These are phyloP conservation scores for Aurelia sp. DNA, from an alignment of 30 jellyfish, hydroid and myxozoan species.

Conservation along the genomic window DNA sequence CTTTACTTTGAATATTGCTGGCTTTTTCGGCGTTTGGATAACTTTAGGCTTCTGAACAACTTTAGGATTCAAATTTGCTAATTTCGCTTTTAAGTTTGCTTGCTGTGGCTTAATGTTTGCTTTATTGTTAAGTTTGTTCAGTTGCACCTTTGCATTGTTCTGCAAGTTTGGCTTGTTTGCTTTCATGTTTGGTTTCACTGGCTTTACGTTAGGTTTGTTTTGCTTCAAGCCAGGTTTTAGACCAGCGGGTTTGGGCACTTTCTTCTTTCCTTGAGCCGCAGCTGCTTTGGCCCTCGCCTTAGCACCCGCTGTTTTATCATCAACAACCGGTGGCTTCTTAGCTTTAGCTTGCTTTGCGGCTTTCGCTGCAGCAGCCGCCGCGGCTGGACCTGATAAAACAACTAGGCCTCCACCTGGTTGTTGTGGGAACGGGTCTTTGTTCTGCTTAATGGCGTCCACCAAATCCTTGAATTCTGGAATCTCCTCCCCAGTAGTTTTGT, in stretches of 20 bases:
- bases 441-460: slow-evolving; percentile 52
- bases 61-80: too few species aligned
- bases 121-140: not conserved
- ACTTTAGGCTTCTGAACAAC: too few species aligned
- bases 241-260: not conserved
- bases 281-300: slow-evolving; percentile 2
- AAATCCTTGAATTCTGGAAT: slow-evolving; percentile 58
- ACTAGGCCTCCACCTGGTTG: slow-evolving; percentile 43
- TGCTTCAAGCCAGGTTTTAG: slow-evolving; percentile 6
- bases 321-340: not conserved
- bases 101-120: slow-evolving; percentile 7
- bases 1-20: too few species aligned
- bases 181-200: not conserved
- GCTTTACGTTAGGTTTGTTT: not conserved
- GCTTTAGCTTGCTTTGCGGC: not conserved
- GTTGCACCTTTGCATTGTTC: not conserved
- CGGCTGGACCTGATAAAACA: slow-evolving; percentile 24
- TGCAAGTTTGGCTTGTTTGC: not conserved
- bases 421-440: slow-evolving; percentile 55
- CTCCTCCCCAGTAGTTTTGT: slow-evolving; percentile 36
- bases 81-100: not conserved
- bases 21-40: too few species aligned
- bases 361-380: not conserved
- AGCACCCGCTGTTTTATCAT: too few species aligned
- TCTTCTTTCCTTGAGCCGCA: slow-evolving; percentile 34